Evolutionary conservation across 2,113 vertebrate genomes (phyloP), one percentile per base, ranked within the genome.

Genomic region (Colossoma macropomum): DNA sequence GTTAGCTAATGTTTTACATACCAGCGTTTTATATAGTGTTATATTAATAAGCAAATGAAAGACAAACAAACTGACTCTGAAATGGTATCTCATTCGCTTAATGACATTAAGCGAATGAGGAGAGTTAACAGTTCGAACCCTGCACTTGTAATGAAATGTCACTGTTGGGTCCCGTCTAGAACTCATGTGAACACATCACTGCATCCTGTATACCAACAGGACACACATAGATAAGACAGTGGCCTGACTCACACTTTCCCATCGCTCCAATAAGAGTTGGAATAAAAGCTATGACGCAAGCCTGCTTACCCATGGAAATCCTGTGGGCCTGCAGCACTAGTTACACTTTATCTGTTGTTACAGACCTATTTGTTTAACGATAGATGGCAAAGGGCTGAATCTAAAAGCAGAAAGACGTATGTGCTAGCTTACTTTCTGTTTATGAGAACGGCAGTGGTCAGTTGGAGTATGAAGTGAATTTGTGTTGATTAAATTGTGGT

Each of bases 301-400:
- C 30, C 11, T 82, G 78, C 84, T 86, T 84, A 85, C 82, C 34
- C 34, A 65, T 85, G 87, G 89, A 88, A 87, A 86, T 85, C 85
- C 73, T 63, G 83, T 73, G 54, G 19, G 77, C 30, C 65, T 62
- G 30, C 32, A 52, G 75, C 81, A 19, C 74, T 84, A 79, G 73
- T 75, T 62, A 56, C 17, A 27, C 69, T 83, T 92, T 93, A 94
- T 94, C 92, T 92, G 82, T 87, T 81, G 56, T 85, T 89, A 54
- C 91, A 92, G 89, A 89, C 90, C 59, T 94, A 92, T 95, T 95
- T 95, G 87, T 86, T 89, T 93, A 93, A 86, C 88, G 93, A 95
- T 94, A 95, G 90, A 79, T 60, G 79, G 85, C 70, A 34, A 70
- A 82, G 28, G 65, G 56, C 75, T 82, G 70, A 70, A 89, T 89